A percentile compares a stretch with the other conserved stretches of the same genome.
These are phyloP conservation scores for Eristalis pertinax DNA, from an alignment of 2,888 invertebrate genomes.

Conservation along the genomic window DNA sequence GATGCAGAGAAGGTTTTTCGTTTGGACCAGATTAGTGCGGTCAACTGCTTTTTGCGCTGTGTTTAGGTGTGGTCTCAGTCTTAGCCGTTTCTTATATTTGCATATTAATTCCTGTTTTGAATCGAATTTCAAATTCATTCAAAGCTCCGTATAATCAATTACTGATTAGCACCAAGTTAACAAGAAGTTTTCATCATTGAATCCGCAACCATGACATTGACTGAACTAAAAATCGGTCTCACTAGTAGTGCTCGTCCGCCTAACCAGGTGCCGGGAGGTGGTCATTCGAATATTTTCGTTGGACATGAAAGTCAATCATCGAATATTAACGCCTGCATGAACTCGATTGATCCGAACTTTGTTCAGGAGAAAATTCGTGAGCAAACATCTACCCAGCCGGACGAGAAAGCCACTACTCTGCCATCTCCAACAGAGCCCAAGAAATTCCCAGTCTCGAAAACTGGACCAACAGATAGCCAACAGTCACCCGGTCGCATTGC, in stretches of 20 bases:
- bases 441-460: constrained; percentile 52
- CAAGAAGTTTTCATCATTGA: background rate
- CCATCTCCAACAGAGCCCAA: constrained; percentile 21
- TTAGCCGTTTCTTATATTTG: constrained; percentile 53
- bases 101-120: constrained; percentile 54
- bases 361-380: constrained; percentile 78
- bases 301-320: constrained; percentile 82
- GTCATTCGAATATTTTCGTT: constrained; percentile 86
- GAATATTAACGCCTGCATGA: constrained; percentile 81
- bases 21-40: constrained; percentile 46
- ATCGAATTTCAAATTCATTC: constrained; percentile 38
- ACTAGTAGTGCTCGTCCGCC: constrained; percentile 82
- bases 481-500: constrained; percentile 83
- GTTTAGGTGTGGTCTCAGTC: constrained; percentile 56
- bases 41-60: constrained; percentile 34
- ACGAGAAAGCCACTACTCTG: constrained; percentile 44
- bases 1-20: constrained; percentile 34
- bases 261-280: constrained; percentile 86
- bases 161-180: constrained; percentile 12
- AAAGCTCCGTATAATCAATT: background rate
- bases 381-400: constrained; percentile 73
- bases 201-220: constrained; percentile 79
- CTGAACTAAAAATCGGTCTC: constrained; percentile 84
- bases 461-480: constrained; percentile 72
- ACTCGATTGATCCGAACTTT: constrained; percentile 80